A percentile compares a stretch with the other conserved stretches of the same genome.
Conservation (phyloP, 2,888 invertebrate species). For the Selenia dentaria region DNA sequence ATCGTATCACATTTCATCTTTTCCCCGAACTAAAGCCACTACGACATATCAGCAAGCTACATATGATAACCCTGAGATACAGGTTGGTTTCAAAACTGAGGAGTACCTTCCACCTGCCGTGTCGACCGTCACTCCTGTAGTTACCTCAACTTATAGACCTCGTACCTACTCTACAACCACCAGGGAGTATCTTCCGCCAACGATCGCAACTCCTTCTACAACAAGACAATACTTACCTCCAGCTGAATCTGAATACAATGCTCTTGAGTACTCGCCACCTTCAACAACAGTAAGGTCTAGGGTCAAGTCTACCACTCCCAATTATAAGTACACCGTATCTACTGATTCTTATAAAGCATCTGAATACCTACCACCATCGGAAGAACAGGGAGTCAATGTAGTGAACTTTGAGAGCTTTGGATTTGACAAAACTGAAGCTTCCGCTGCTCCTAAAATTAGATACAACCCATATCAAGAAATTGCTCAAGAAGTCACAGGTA, state of each 20-base stretch:
- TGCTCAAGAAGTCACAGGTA: constrained; percentile 42
- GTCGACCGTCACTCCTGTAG: constrained; percentile 48
- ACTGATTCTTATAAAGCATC: constrained; percentile 56
- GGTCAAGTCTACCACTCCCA: constrained; percentile 55
- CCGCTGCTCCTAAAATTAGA: constrained; percentile 46
- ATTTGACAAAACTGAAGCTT: constrained; percentile 45
- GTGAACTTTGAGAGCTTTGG: constrained; percentile 57
- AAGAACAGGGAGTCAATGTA: constrained; percentile 42
- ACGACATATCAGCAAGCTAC: constrained; percentile 58
- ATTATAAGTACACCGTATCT: constrained; percentile 52
- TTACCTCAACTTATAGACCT: constrained; percentile 59
- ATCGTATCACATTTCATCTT: constrained; percentile 59
- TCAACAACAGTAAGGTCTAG: constrained; percentile 50
- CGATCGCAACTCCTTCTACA: constrained; percentile 28
- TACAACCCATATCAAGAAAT: constrained; percentile 63
- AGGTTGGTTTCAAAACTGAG: constrained; percentile 66
- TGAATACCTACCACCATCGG: constrained; percentile 61
- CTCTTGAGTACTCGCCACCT: constrained; percentile 45
- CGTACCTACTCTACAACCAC: constrained; percentile 56
- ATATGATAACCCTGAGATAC: constrained; percentile 70
- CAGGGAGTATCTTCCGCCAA: constrained; percentile 48
- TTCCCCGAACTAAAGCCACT: constrained; percentile 52
- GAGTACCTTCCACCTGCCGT: constrained; percentile 72
- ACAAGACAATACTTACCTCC: constrained; percentile 28
- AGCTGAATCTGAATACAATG: constrained; percentile 41